These are phyloP conservation scores for Perognathus longimembris DNA, from an alignment of 2,113 vertebrate genomes.

Conservation along the genomic window DNA sequence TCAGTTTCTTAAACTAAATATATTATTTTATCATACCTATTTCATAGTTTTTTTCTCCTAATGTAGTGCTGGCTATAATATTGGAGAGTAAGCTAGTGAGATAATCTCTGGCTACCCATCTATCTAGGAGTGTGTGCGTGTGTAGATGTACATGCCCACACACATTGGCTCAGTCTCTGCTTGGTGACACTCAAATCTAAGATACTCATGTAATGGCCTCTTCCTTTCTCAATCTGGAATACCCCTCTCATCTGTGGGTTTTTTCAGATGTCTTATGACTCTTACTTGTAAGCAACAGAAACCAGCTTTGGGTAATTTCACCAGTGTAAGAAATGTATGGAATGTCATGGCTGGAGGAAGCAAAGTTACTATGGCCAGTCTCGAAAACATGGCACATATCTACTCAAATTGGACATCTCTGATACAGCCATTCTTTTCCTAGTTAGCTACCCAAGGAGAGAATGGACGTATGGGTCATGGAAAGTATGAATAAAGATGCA, in stretches of 20 bases:
- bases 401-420: not conserved
- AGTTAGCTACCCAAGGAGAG: not conserved
- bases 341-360: not conserved
- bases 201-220: not conserved
- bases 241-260: not conserved
- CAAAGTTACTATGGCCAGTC: not conserved
- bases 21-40: not conserved
- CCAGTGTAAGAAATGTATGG: not conserved
- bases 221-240: not conserved
- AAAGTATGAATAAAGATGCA: not conserved
- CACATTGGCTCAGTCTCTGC: not conserved
- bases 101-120: not conserved
- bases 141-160: not conserved
- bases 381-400: not conserved
- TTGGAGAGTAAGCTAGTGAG: not conserved
- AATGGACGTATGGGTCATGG: not conserved
- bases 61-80: not conserved
- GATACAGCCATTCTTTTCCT: not conserved
- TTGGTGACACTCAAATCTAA: not conserved
- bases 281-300: not conserved
- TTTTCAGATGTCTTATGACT: not conserved
- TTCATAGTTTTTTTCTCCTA: slow-evolving; percentile 16
- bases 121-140: not conserved
- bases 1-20: slow-evolving; percentile 16
- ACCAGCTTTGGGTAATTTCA: slow-evolving; percentile 31